Percentiles rank a stretch among this genome's conserved stretches.
Evolutionary conservation across 2,888 invertebrate species (phyloP).

Genomic region (Beris morrisii): DNA sequence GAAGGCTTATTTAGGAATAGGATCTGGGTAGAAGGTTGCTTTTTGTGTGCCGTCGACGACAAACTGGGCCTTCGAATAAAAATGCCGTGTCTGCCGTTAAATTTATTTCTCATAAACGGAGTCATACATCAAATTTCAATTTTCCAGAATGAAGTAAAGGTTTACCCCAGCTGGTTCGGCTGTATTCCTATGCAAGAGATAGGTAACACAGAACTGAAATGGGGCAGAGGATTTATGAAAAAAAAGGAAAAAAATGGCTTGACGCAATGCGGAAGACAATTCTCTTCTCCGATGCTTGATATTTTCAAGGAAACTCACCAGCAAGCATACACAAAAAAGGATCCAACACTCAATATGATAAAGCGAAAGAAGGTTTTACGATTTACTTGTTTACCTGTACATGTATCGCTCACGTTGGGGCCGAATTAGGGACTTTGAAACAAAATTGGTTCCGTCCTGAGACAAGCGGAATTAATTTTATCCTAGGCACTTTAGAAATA

Average conservation of each 20-base stretch:
- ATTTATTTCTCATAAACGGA: constrained; percentile 40
- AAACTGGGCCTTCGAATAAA: constrained; percentile 9
- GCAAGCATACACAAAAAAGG: no score
- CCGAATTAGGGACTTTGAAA: no score
- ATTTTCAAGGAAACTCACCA: no score
- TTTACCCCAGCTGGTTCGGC: constrained; percentile 12
- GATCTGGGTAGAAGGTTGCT: no score
- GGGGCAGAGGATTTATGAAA: constrained; percentile 31
- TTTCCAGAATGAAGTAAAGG: constrained; percentile 33
- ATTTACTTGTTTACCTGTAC: no score
- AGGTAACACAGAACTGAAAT: constrained; percentile 15
- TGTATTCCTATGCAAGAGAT: constrained; percentile 11
- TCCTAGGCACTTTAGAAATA: no score
- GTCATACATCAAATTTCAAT: constrained; percentile 40
- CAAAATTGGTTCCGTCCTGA: no score
- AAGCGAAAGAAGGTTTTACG: no score
- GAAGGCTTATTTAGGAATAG: no score
- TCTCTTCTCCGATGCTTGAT: neutral
- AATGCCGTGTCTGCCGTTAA: constrained; percentile 35
- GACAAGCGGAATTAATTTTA: no score
- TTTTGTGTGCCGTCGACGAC: neutral
- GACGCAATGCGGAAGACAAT: constrained; percentile 39
- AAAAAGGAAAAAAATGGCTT: constrained; percentile 26
- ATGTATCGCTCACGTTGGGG: no score
- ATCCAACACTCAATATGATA: no score